Evolutionary conservation across 2,888 invertebrate species (phyloP).

Genomic region (Oscheius sp.): DNA sequence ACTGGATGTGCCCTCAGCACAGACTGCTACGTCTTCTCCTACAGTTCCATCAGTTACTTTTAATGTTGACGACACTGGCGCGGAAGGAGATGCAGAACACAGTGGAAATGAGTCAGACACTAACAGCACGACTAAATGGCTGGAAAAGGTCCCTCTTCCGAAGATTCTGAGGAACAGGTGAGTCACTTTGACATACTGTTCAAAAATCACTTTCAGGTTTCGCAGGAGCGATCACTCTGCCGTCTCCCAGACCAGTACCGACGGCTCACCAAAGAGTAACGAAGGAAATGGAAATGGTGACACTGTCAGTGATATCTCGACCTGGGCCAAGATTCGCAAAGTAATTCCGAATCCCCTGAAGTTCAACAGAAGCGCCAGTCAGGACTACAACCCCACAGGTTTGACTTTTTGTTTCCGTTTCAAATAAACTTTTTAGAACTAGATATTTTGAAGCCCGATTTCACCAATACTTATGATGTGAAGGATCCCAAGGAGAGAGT

Average conservation of each 20-base stretch:
- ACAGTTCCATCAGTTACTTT: slow-evolving; percentile 23
- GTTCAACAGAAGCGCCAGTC: slow-evolving; percentile 35
- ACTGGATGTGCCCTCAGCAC: background rate
- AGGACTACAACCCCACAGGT: slow-evolving; percentile 26
- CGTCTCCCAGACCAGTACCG: slow-evolving; percentile 10
- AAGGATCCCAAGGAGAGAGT: slow-evolving; percentile 47
- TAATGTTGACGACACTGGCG: slow-evolving; percentile 12
- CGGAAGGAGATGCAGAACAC: slow-evolving; percentile 16
- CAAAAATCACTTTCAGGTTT: slow-evolving; percentile 6
- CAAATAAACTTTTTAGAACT: slow-evolving; percentile 43
- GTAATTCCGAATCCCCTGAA: slow-evolving; percentile 37
- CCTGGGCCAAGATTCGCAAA: slow-evolving; percentile 26
- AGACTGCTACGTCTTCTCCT: background rate
- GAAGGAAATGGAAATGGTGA: background rate
- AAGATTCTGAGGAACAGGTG: slow-evolving; percentile 35
- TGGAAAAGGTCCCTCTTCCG: slow-evolving; percentile 36
- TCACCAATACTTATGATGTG: slow-evolving; percentile 57
- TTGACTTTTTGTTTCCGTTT: background rate
- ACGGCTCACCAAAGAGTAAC: background rate
- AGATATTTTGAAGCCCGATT: slow-evolving; percentile 56
- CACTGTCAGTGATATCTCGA: slow-evolving; percentile 4
- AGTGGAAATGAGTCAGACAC: slow-evolving; percentile 41
- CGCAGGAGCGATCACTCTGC: slow-evolving; percentile 3
- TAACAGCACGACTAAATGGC: slow-evolving; percentile 40
- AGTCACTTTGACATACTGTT: background rate